These are phyloP conservation scores for Rotaria macrura DNA, from an alignment of 2,888 invertebrate species.

Conservation along the genomic window DNA sequence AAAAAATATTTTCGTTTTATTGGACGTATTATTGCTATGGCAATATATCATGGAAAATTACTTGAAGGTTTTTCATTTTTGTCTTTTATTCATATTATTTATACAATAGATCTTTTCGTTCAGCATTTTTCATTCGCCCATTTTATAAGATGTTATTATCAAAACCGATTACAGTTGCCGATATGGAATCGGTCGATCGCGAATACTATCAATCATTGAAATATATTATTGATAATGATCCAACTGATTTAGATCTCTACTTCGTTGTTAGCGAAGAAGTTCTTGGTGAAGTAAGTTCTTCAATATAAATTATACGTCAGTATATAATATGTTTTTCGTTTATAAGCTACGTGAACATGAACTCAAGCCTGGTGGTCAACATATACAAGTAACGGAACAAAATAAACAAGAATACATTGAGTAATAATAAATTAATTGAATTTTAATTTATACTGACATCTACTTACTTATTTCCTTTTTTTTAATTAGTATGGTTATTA, in stretches of 20 bases:
- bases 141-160: constrained; percentile 99
- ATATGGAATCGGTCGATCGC: constrained; percentile 97
- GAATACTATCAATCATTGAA: constrained; percentile 94
- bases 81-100: neutral
- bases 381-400: constrained; percentile 75
- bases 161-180: constrained; percentile 79
- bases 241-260: constrained; percentile 78
- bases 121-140: constrained; percentile 95
- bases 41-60: constrained; percentile 93
- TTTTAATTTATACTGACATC: constrained; percentile 52
- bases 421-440: constrained; percentile 52
- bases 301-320: neutral
- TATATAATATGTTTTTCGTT: neutral
- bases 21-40: constrained; percentile 94
- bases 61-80: constrained; percentile 66
- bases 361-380: constrained; percentile 77
- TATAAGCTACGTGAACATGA: constrained; percentile 79
- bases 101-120: no score
- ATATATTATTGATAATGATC: constrained; percentile 90
- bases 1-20: constrained; percentile 95
- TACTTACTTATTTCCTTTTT: no score
- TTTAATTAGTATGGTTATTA: constrained; percentile 69
- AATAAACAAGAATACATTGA: constrained; percentile 95
- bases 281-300: constrained; percentile 59
- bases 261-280: constrained; percentile 94